These are phyloP conservation scores for Champsocephalus gunnari DNA, from an alignment of 2,797 vertebrate species.

Conservation along the genomic window DNA sequence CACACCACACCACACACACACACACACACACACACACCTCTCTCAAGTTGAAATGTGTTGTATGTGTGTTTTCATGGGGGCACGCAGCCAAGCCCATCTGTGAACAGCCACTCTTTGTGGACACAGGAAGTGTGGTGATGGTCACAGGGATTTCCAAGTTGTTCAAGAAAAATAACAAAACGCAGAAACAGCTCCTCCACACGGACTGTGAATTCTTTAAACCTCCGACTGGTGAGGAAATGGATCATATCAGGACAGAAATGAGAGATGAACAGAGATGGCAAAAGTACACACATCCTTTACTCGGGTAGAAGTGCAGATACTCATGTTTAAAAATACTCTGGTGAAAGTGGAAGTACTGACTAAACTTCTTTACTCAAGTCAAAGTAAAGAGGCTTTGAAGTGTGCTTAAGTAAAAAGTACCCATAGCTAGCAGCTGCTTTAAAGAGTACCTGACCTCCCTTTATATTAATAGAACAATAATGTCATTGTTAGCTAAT, in stretches of 20 bases:
- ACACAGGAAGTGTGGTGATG: conserved; percentile 78
- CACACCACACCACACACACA: conserved; percentile 14
- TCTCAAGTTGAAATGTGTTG: conserved; percentile 21
- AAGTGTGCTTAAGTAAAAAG: no score
- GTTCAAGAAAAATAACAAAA: conserved; percentile 29
- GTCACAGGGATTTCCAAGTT: conserved; percentile 54
- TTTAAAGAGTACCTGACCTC: no score
- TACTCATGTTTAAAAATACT: no score
- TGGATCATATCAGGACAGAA: not conserved
- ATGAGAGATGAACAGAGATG: not conserved
- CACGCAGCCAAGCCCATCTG: conserved; percentile 58
- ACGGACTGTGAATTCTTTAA: conserved; percentile 1
- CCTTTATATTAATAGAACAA: no score
- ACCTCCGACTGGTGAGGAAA: not conserved
- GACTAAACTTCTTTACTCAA: no score
- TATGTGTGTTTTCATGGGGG: conserved; percentile 21
- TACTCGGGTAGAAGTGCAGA: no score
- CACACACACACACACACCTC: not conserved
- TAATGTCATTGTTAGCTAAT: no score
- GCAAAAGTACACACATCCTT: no score
- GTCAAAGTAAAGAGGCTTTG: no score
- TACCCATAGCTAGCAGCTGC: no score
- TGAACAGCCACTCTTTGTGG: conserved; percentile 83
- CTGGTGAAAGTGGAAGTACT: no score
- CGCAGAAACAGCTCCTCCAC: conserved; percentile 19